These are phyloP conservation scores for Eupsittula cactorum DNA, from an alignment of 2,113 vertebrate genomes.

Conservation along the genomic window DNA sequence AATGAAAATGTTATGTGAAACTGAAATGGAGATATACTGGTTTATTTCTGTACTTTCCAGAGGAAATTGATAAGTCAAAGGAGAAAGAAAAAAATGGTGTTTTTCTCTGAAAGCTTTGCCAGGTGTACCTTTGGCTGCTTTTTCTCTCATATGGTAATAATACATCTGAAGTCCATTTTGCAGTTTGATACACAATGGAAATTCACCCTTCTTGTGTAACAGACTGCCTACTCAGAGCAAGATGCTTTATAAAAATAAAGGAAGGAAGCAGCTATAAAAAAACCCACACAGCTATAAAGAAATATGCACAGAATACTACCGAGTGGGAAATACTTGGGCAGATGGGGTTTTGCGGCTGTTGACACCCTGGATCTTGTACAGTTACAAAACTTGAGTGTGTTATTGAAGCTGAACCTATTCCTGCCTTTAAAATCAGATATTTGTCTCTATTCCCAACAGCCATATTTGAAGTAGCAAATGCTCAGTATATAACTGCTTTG, in stretches of 20 bases:
- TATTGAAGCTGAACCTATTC: not conserved
- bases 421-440: not conserved
- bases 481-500: not conserved
- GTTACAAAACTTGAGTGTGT: not conserved
- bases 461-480: not conserved
- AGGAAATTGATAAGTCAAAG: not conserved
- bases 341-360: not conserved
- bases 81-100: not conserved
- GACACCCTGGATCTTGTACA: not conserved
- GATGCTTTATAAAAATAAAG: not conserved
- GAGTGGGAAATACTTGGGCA: not conserved
- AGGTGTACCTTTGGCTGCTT: not conserved
- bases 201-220: not conserved
- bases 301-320: accelerated
- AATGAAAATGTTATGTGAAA: not conserved
- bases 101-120: not conserved
- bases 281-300: not conserved
- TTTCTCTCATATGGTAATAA: not conserved
- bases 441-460: not conserved
- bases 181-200: not conserved
- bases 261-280: not conserved
- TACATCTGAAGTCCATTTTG: not conserved
- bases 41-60: not conserved
- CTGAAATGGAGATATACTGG: not conserved
- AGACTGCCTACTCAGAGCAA: not conserved